phyloP scores from a whole-genome alignment of 1,140 invertebrate species.

The Drosophila neocordata region DNA sequence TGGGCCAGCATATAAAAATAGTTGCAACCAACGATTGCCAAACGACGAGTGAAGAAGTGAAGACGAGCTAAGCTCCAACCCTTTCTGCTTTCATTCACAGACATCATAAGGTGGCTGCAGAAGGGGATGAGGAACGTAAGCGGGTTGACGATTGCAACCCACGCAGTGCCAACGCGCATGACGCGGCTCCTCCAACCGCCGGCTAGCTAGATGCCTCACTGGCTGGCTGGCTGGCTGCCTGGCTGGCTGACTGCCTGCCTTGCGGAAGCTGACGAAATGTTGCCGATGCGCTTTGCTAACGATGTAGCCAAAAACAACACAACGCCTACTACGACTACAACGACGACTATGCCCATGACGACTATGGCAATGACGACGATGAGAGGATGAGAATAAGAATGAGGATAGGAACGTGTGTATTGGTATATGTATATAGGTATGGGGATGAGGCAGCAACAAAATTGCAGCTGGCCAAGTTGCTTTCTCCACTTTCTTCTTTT shows the following conservation, averaged over 20 bases:
- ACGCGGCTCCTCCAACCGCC: conserved; percentile 65
- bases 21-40: conserved; percentile 55
- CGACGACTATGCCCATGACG: conserved; percentile 21
- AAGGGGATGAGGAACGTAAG: not conserved
- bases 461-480: conserved; percentile 61
- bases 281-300: conserved; percentile 79
- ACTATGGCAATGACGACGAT: conserved; percentile 9
- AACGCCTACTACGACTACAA: conserved; percentile 63
- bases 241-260: conserved; percentile 16
- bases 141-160: conserved; percentile 46
- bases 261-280: conserved; percentile 80
- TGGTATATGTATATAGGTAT: too few relatives aligned
- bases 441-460: conserved; percentile 50
- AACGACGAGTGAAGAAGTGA: conserved; percentile 52
- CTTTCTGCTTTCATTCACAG: conserved; percentile 15
- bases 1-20: conserved; percentile 74
- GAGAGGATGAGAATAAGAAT: not conserved
- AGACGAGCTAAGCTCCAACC: conserved; percentile 29
- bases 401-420: not conserved
- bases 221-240: conserved; percentile 32
- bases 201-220: conserved; percentile 41
- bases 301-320: conserved; percentile 80
- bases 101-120: not conserved
- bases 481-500: conserved; percentile 58
- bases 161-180: conserved; percentile 74